Evolutionary conservation across 2,888 invertebrate genomes (phyloP).

Genomic region (Erebia epiphron): DNA sequence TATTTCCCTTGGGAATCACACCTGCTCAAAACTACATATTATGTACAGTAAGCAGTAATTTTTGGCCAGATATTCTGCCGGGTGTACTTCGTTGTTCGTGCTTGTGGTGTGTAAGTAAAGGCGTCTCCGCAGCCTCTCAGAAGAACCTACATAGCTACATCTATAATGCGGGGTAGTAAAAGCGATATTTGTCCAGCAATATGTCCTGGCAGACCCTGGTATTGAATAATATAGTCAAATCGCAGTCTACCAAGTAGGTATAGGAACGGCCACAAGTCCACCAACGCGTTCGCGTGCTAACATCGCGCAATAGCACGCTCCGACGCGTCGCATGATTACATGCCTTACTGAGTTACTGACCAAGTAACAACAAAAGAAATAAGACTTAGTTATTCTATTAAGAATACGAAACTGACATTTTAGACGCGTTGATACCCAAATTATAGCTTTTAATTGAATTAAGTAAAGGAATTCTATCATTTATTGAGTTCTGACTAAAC

Average conservation of each 20-base stretch:
- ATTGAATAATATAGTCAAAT: neutral
- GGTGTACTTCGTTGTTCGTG: no score
- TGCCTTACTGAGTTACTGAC: slow-evolving; percentile 70
- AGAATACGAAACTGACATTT: slow-evolving; percentile 17
- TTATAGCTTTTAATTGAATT: slow-evolving; percentile 6
- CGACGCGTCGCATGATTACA: slow-evolving; percentile 68
- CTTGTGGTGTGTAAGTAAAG: no score
- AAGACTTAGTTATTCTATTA: slow-evolving; percentile 35
- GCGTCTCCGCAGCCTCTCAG: no score
- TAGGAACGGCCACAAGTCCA: slow-evolving; percentile 14
- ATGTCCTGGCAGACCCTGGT: no score
- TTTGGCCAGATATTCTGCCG: no score
- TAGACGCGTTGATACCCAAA: neutral
- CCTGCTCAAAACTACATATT: neutral
- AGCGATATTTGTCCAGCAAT: no score
- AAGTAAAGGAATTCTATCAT: neutral
- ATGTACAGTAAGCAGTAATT: no score
- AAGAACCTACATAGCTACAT: no score
- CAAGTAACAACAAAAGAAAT: slow-evolving; percentile 65
- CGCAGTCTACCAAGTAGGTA: neutral
- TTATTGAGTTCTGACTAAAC: neutral
- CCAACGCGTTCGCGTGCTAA: slow-evolving; percentile 57
- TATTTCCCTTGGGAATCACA: neutral
- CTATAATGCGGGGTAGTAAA: no score
- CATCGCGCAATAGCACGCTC: slow-evolving; percentile 61